These are phyloP conservation scores for Junonia oenone DNA, from an alignment of 2,888 invertebrate genomes.

Conservation along the genomic window DNA sequence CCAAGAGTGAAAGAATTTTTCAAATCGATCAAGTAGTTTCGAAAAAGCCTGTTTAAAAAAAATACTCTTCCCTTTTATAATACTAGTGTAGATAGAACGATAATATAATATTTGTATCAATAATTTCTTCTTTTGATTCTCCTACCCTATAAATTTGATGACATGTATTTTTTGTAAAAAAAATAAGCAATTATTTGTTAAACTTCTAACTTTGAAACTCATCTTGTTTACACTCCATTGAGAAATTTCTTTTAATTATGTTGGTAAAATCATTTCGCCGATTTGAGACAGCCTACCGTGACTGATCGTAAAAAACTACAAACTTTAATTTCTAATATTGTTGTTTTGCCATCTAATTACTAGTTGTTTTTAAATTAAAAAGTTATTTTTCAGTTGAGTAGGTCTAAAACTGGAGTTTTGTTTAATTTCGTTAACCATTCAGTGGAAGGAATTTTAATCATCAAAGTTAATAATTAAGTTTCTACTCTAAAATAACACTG, in stretches of 20 bases:
- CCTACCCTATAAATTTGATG: no score
- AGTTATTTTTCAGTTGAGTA: neutral
- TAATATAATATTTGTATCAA: no score
- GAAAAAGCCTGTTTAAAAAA: no score
- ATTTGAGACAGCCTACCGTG: neutral
- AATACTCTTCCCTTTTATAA: no score
- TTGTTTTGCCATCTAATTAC: conserved; percentile 4
- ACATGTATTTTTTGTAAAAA: no score
- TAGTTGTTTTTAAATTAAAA: neutral
- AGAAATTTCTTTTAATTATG: neutral
- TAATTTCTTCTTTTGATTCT: no score
- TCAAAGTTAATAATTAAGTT: neutral
- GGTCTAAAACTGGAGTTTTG: neutral
- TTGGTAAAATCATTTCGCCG: neutral
- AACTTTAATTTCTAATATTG: conserved; percentile 5
- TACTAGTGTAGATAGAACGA: no score
- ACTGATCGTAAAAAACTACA: conserved; percentile 5
- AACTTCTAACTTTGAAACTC: neutral
- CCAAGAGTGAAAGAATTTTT: no score
- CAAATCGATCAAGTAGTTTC: no score
- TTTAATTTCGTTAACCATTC: neutral
- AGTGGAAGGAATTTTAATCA: neutral
- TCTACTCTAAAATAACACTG: neutral
- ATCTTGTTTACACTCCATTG: neutral
- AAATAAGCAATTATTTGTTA: neutral